phyloP scores from a whole-genome alignment of 2,888 invertebrate genomes.

The Flexamia atlantica region DNA sequence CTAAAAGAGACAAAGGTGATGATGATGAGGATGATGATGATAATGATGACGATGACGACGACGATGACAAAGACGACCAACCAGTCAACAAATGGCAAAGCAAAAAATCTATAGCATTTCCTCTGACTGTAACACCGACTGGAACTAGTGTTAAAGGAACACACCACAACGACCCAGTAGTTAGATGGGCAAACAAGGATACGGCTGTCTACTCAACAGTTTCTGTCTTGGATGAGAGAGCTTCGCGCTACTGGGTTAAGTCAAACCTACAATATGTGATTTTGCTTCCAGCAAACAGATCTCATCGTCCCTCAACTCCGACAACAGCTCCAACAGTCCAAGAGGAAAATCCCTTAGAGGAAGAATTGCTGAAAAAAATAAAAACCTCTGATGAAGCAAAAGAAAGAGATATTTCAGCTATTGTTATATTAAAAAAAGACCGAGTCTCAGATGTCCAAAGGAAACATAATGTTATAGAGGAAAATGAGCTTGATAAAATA shows the following conservation, averaged over 20 bases:
- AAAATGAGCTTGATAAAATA: too few relatives aligned
- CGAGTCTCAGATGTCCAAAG: too few relatives aligned
- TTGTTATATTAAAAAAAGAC: too few relatives aligned
- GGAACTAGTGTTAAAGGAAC: not conserved
- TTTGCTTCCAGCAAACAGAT: not conserved
- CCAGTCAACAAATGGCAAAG: not conserved
- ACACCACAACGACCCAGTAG: not conserved
- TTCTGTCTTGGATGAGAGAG: not conserved
- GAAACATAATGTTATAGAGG: too few relatives aligned
- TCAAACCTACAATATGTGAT: slow-evolving; percentile 15
- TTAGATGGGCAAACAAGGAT: not conserved
- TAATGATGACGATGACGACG: not conserved
- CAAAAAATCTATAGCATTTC: not conserved
- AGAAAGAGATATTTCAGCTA: too few relatives aligned
- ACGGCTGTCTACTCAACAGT: not conserved
- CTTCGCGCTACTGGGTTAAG: not conserved
- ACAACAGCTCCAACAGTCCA: not conserved
- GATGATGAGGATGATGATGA: slow-evolving; percentile 11
- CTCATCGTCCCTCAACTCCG: not conserved
- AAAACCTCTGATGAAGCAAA: too few relatives aligned
- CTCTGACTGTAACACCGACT: not conserved
- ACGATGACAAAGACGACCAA: too few relatives aligned
- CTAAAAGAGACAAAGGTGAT: not conserved
- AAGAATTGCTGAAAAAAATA: not conserved
- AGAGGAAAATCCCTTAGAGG: not conserved